A percentile compares a stretch with the other conserved stretches of the same genome.
Conservation (phyloP, 2,113 vertebrate species). For the Sardina pilchardus region DNA sequence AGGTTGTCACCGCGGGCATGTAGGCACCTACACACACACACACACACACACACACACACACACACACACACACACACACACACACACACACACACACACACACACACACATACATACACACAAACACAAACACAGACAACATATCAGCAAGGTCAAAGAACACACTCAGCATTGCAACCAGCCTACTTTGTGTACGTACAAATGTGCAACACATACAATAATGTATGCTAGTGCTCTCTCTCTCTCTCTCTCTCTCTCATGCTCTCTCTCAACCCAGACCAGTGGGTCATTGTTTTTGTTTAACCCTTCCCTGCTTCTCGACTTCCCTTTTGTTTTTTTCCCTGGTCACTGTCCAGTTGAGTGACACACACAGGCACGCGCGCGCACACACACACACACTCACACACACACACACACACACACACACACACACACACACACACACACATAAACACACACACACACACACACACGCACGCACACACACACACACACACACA, state of each 20-base stretch:
- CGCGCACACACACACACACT: no score
- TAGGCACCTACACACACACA: constrained; percentile 68
- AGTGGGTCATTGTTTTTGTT: no score
- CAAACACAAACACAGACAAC: neutral
- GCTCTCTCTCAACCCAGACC: no score
- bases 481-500: neutral
- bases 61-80: neutral
- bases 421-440: neutral
- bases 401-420: neutral
- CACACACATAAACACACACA: neutral
- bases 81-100: neutral
- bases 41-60: neutral
- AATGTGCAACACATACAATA: neutral
- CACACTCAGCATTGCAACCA: neutral
- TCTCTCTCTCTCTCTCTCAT: neutral
- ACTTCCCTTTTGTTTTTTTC: no score
- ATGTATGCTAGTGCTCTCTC: neutral
- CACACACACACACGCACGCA: neutral
- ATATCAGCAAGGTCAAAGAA: neutral
- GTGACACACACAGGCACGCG: no score
- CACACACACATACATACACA: neutral
- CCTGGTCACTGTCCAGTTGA: no score
- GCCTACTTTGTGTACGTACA: neutral
- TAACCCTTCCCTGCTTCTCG: no score
- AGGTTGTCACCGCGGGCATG: constrained; percentile 78